Base-by-base conservation (phyloP, 2,113 vertebrate genomes). In the Pyxicephalus adspersus region DNA sequence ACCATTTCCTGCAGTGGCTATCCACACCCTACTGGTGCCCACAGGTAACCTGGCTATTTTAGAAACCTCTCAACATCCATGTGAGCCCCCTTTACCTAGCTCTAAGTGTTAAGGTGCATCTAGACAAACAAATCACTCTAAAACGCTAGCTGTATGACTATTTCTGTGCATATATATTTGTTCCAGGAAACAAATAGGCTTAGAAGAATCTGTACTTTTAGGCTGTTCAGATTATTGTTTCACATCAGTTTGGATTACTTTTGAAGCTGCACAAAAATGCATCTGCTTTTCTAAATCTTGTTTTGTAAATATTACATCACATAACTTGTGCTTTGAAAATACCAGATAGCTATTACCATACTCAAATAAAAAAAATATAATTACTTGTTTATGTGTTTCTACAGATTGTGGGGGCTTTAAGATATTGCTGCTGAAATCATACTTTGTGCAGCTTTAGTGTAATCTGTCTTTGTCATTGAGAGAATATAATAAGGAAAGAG, bases 381-480 rank as follows among this genome's bases (percentile, higher is more conserved):
- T 76, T 19, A 20, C 34, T 22, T 61, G 38, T 51, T 63, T 64
- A 63, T 75, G 29, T 63, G 57, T 38, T 50, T 58, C 58, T 51
- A 19, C 5, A 63, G 26, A 76, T 76, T 63, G 31, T 76, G 34
- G 45, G 58, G 50, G 31, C 31, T 63, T 76, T 76, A 61, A 38
- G 23, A 57, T 63, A 58, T 58, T n/a, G 38, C n/a, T 74, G 54
- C 17, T 6, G 50, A 76, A 60, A 38, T 63, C 25, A 34, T 50
- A 76, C 63, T 54, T 76, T 29, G 38, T 63, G 22, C 4, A 25
- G 73, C 58, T 22, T 63, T 25, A 51, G 34, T 23, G 57, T 58
- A 76, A 61, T 64, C 31, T 76, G 17, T 76, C 57, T 64, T 38
- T 76, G 58, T 76, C 58, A 76, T 57, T 22, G 11, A 26, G n/a